Base-by-base conservation (phyloP, 2,113 vertebrate species). In the Sakesphorus luctuosus region DNA sequence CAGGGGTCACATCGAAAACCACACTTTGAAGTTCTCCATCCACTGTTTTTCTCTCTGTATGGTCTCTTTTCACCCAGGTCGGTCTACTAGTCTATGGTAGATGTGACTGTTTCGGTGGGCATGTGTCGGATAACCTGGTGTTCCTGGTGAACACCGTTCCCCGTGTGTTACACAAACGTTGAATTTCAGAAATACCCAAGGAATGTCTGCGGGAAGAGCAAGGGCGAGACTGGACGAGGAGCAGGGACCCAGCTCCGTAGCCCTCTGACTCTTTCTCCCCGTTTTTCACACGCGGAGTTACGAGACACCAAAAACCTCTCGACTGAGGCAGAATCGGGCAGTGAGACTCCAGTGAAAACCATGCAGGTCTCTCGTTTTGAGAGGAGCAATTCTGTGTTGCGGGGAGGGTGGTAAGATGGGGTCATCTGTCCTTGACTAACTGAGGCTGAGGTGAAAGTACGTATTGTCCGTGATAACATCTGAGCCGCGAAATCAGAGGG, bases 391-490 rank as follows among this genome's bases (percentile, higher is more conserved):
- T 25, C 38, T 55, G 81, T 68, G 36, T 16, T 12, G 85, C 11
- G 20, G 46, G n/a, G 43, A 83, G 36, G 33, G 66, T 52, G 31
- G 58, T 61, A 78, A 11, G 0, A 36, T 0, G 12, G 24, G 71
- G 47, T 67, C 50, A 20, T 93, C 85, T 66, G 79, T 83, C 72
- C 84, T 5, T 83, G 76, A 18, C 92, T 35, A n/a, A 21, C 66
- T 31, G 80, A 91, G 85, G 36, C 83, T 84, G 87, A 43, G 53
- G 77, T 66, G 92, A 90, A 85, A 86, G 73, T 55, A 80, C 69
- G 92, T 92, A 43, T 94, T 91, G 77, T 26, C 59, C 49, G 5
- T 6, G 55, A 55, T 84, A 96, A 94, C 86, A 69, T 89, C 25
- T 59, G 73, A 69, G 82, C 86, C 40, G 29, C 36, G 47, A 44